Evolutionary conservation across 2,797 vertebrate genomes (phyloP), one percentile per base, ranked within the genome.

Genomic region (Morelia viridis): DNA sequence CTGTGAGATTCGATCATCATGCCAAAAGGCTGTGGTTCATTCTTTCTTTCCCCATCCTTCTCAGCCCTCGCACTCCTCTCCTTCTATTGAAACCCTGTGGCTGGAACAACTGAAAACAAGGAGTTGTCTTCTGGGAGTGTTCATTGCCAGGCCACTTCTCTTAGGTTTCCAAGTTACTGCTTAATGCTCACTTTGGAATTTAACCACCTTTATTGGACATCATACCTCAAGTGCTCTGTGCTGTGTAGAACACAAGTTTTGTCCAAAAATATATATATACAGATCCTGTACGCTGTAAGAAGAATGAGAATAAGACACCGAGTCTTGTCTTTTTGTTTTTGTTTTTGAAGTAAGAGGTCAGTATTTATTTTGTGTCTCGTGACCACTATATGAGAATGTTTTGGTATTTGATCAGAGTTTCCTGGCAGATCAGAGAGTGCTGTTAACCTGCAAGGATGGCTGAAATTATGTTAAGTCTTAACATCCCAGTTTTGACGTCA

Each of bases 281-380:
- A 96, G 93, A 92, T 97, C 95, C 96, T 95, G 62, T 96, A 94
- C 95, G 97, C 95, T 96, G 87, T 97, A 93, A 95, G 94, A 96
- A 94, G 94, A 80, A 95, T 87, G 92, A 94, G 87, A 97, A 96
- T 92, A 83, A 90, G 65, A 92, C 89, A 83, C 50, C 17, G 85
- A 41, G 57, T 53, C 62, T 64, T 84, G 15, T 85, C 92, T 95
- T 89, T 95, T 88, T 95, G 94, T 95, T 95, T 95, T 91, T 90
- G 88, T 92, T 94, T 93, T 94, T 94, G 91, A 89, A 93, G 94
- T 96, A 96, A 94, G 95, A 96, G 96, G 96, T 96, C 96, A 97
- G 97, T 98, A 97, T 97, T 98, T 98, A 97, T 97, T 97, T 97
- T 96, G 95, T 94, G 94, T 95, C 95, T 95, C 96, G 94, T 97